Evolutionary conservation across 2,888 invertebrate species (phyloP), one percentile per base, ranked within the genome.

Genomic region (Leucophora obtusa): DNA sequence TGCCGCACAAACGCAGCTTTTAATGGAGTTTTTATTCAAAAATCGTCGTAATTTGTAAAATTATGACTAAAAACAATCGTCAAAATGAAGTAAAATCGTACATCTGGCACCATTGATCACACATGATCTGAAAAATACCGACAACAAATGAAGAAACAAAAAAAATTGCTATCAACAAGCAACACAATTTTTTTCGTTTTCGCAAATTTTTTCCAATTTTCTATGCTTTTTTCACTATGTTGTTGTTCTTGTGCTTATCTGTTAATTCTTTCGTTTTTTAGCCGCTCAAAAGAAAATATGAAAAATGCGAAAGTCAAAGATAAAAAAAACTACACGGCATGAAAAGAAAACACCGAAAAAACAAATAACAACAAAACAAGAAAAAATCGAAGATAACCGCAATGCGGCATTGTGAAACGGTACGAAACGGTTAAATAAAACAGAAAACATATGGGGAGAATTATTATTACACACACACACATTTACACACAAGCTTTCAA

Each of bases 391-490:
- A 84, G 86, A 90, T 89, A 90, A 89, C 91, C 91, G 91, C 90
- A 91, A 88, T 90, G 90, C 91, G 90, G 90, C 90, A 90, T 90
- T 88, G 85, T 83, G 85, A 83, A 85, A 83, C 84, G 85, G 85
- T 85, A 83, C 87, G 87, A 88, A 89, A 88, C 89, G 89, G 89
- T 87, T 86, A 59, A 83, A 70, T 53, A 74, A 59, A 78, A 71
- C 38, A 60, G 21, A 79, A 76, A 82, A 81, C 72, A 79, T 76
- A 74, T 79, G 79, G 79, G 75, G 79, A 74, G n/a, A 82, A 50
- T 76, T 51, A 47, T 59, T 68, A 63, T 28, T 28, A 24, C 18
- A 28, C n/a, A 43, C 35, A 77, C 58, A 50, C 65, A 66, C 66
- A 33, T 14, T 38, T 9, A 24, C 33, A 28, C 47, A 18, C 38